Percentiles rank a stretch among this genome's conserved stretches.
These are phyloP conservation scores for Electrona antarctica DNA, from an alignment of 2,113 vertebrate species.

Conservation along the genomic window DNA sequence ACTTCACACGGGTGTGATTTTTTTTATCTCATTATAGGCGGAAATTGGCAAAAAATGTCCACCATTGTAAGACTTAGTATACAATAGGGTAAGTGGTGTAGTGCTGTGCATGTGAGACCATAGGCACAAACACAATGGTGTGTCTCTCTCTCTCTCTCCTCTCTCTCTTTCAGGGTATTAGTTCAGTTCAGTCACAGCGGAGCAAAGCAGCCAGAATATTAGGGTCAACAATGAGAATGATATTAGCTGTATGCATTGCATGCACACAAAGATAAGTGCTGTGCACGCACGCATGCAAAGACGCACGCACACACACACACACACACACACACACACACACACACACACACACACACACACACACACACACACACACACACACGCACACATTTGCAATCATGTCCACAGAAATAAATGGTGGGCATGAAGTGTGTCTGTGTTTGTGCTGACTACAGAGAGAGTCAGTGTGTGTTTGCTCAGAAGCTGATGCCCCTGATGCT, in stretches of 20 bases:
- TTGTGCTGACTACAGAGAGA: not conserved
- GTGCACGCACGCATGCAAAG: not conserved
- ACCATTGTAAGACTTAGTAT: too few relatives aligned
- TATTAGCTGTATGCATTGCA: constrained; percentile 28
- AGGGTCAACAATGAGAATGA: constrained; percentile 44
- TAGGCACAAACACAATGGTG: too few relatives aligned
- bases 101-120: too few relatives aligned
- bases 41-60: too few relatives aligned
- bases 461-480: not conserved
- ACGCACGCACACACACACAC: not conserved
- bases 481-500: not conserved
- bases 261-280: not conserved
- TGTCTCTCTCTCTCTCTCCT: not conserved
- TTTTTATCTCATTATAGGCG: too few relatives aligned
- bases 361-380: too few relatives aligned
- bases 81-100: too few relatives aligned
- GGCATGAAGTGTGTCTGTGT: not conserved
- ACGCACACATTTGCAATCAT: too few relatives aligned
- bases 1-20: too few relatives aligned
- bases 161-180: constrained; percentile 49
- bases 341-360: not conserved
- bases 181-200: constrained; percentile 50
- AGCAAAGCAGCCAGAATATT: constrained; percentile 58
- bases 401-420: too few relatives aligned
- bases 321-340: not conserved